Evolutionary conservation across 2,113 vertebrate species (phyloP).

Genomic region (Spermophilus dauricus): DNA sequence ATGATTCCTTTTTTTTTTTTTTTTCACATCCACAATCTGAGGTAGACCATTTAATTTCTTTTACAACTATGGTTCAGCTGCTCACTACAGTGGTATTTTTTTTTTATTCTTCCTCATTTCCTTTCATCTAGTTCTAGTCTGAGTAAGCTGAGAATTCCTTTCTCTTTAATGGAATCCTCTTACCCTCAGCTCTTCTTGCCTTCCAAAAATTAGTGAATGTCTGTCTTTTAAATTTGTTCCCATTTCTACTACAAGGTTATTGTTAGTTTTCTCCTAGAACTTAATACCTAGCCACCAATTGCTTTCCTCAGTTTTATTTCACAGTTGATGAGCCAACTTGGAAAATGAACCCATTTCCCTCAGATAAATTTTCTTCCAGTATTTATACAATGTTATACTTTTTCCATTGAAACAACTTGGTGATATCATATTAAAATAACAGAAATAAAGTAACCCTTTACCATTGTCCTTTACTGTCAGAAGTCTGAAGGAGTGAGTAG

Average conservation of each 20-base stretch:
- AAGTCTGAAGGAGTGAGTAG: not conserved
- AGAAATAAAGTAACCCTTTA: not conserved
- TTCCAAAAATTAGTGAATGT: not conserved
- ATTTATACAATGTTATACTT: conserved; percentile 24
- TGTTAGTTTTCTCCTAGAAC: not conserved
- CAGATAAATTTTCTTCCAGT: conserved; percentile 1
- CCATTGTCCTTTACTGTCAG: not conserved
- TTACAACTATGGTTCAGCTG: not conserved
- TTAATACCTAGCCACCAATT: not conserved
- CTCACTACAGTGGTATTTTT: not conserved
- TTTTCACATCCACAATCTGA: not conserved
- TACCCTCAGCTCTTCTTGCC: not conserved
- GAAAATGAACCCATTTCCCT: not conserved
- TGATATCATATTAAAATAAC: conserved; percentile 3
- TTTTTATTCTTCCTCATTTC: not conserved
- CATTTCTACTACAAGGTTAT: not conserved
- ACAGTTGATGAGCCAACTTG: not conserved
- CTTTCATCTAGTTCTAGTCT: not conserved
- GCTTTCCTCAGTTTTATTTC: conserved; percentile 1
- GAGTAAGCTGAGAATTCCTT: not conserved
- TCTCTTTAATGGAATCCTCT: not conserved
- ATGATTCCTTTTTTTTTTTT: not conserved
- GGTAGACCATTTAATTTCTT: not conserved
- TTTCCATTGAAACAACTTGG: conserved; percentile 21
- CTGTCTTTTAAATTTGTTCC: not conserved